Base-by-base conservation (phyloP, 2,797 vertebrate species). In the Oreonectes daqikongensis region DNA sequence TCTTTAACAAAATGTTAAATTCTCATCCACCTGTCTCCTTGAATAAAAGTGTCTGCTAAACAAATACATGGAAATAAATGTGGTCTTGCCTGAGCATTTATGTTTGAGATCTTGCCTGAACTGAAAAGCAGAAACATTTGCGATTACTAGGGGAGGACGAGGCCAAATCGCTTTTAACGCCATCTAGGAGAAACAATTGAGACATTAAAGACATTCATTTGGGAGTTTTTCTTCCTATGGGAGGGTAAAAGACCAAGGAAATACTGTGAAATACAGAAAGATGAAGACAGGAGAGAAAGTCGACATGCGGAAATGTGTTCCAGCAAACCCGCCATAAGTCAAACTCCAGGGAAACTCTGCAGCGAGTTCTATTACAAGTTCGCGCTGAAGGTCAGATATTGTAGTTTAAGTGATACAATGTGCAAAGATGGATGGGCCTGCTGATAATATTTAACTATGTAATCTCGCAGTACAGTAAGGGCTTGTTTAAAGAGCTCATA, bases 391-490 rank as follows among this genome's bases (percentile, higher is more conserved):
- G 84, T 81, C 83, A 83, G 72, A 79, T 76, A 81, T 83, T 79
- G 79, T 71, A 78, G 78, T 78, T 83, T 60, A 83, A 55, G 76
- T 57, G 78, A 83, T 65, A 53, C 77, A 71, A 24, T 73, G 79
- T 70, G 79, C 64, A 63, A 78, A 77, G 79, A 84, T 82, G 83
- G 83, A 86, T 80, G 75, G 76, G 69, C 75, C 75, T 68, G 80
- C 79, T 81, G 77, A 85, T 86, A 82, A 74, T 81, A 72, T 81
- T 85, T 81, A 79, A 86, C 83, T 81, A 85, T 75, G 80, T 85
- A 84, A 85, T 85, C 78, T 84, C 79, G 57, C 75, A 69, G 78
- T 66, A 76, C 64, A 76, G 72, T 59, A 61, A 79, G 76, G 52
- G 83, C 30, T 22, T 77, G 73, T 77, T 82, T 84, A 82, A 84